A percentile compares a stretch with the other conserved stretches of the same genome.
phyloP scores from a whole-genome alignment of 1,140 invertebrate genomes.

The Apis dorsata region DNA sequence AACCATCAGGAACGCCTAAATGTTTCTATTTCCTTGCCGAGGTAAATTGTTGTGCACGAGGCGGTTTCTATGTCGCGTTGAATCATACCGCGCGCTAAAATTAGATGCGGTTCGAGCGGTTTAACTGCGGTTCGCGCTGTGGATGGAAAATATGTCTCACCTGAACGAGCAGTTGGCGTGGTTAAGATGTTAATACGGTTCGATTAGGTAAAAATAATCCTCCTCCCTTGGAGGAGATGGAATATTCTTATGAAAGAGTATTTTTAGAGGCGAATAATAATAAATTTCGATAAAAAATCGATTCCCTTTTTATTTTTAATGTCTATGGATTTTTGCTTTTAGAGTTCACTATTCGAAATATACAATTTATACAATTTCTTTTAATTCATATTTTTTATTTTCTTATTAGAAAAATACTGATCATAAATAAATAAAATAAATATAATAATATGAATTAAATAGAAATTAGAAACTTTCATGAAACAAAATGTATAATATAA shows the following conservation, averaged over 20 bases:
- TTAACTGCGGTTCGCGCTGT: slow-evolving; percentile 9
- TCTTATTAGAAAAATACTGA: no score
- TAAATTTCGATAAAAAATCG: no score
- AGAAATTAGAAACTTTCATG: no score
- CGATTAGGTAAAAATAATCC: not conserved
- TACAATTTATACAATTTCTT: no score
- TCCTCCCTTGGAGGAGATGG: not conserved
- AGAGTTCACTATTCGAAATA: no score
- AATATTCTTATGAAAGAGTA: not conserved
- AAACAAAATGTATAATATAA: no score
- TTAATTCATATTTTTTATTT: no score
- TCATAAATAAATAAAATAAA: no score
- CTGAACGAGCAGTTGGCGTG: slow-evolving; percentile 7
- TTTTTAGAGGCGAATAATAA: not conserved
- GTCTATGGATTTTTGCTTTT: no score
- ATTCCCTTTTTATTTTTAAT: no score
- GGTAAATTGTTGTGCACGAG: not conserved
- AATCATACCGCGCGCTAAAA: slow-evolving; percentile 32
- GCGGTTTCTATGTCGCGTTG: slow-evolving; percentile 10
- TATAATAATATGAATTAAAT: no score
- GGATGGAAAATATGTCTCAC: slow-evolving; percentile 21
- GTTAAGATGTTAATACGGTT: slow-evolving; percentile 31
- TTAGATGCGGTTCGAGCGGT: slow-evolving; percentile 41
- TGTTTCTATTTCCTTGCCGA: slow-evolving; percentile 16
- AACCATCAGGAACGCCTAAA: slow-evolving; percentile 9